phyloP scores from a whole-genome alignment of 2,113 vertebrate genomes.

The Grammomys surdaster region DNA sequence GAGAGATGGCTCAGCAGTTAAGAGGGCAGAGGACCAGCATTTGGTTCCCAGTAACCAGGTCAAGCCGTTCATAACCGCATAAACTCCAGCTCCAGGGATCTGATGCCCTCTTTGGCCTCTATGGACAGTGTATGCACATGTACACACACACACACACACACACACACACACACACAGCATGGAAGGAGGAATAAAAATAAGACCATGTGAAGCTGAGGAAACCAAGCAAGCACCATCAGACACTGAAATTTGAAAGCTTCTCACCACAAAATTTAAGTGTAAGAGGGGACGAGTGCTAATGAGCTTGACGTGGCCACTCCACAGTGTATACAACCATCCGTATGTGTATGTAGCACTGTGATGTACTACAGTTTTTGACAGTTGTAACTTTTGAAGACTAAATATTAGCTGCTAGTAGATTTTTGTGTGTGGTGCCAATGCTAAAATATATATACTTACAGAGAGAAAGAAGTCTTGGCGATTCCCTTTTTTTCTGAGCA shows the following conservation, averaged over 20 bases:
- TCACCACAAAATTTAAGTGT: background rate
- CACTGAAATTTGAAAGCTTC: background rate
- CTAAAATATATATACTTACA: background rate
- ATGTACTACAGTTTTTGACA: background rate
- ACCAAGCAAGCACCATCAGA: background rate
- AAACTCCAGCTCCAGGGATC: background rate
- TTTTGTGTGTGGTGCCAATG: background rate
- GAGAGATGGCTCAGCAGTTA: background rate
- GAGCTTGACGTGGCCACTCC: background rate
- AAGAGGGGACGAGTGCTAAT: background rate
- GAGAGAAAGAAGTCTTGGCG: background rate
- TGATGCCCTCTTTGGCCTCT: background rate
- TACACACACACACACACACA: background rate
- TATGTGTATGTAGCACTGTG: background rate
- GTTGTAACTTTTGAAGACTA: background rate
- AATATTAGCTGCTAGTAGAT: background rate
- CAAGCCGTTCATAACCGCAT: no score
- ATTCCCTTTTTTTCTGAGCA: conserved; percentile 18
- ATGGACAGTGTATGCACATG: background rate
- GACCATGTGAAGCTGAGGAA: background rate
- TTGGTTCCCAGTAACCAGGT: background rate
- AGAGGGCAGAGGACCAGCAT: no score
- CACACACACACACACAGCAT: background rate
- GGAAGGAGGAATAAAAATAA: background rate
- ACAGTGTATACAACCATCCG: no score